Percentiles rank a stretch among this genome's conserved stretches.
Conservation (phyloP, 2,888 invertebrate genomes). For the Metellina segmentata region DNA sequence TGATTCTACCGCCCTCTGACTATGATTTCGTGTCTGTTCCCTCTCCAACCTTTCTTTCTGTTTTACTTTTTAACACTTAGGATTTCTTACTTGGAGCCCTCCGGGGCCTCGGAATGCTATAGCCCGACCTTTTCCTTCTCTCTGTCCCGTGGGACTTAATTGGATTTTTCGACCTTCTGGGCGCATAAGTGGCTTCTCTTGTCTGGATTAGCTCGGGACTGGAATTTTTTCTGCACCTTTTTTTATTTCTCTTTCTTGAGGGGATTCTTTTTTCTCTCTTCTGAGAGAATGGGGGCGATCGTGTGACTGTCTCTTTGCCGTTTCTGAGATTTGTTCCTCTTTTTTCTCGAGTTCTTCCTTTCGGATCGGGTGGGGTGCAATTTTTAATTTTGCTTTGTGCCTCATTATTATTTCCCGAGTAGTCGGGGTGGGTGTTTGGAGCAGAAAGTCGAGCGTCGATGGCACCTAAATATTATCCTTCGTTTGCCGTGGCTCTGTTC, state of each 20-base stretch:
- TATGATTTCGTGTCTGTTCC: conserved; percentile 10
- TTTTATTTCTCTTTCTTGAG: conserved; percentile 2
- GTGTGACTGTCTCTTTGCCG: not conserved
- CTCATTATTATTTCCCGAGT: not conserved
- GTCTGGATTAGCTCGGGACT: conserved; percentile 61
- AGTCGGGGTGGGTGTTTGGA: not conserved
- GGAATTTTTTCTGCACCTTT: conserved; percentile 30
- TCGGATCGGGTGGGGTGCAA: not conserved
- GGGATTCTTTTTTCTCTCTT: conserved; percentile 29
- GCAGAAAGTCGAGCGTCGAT: not conserved
- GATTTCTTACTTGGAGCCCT: not conserved
- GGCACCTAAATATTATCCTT: not conserved
- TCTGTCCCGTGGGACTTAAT: conserved; percentile 67
- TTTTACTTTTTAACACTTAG: conserved; percentile 41
- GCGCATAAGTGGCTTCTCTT: conserved; percentile 71
- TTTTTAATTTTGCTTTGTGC: not conserved
- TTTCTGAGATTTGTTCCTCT: not conserved
- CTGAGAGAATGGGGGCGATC: not conserved
- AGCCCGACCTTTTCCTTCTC: not conserved
- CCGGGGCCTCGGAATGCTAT: not conserved
- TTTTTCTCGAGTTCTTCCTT: not conserved
- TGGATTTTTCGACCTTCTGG: conserved; percentile 71
- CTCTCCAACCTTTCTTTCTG: not conserved
- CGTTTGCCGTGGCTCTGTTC: not conserved
- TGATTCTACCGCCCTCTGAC: conserved; percentile 2